Base-by-base conservation (phyloP, 1,140 invertebrate genomes). In the Drosophila malerkotliana region DNA sequence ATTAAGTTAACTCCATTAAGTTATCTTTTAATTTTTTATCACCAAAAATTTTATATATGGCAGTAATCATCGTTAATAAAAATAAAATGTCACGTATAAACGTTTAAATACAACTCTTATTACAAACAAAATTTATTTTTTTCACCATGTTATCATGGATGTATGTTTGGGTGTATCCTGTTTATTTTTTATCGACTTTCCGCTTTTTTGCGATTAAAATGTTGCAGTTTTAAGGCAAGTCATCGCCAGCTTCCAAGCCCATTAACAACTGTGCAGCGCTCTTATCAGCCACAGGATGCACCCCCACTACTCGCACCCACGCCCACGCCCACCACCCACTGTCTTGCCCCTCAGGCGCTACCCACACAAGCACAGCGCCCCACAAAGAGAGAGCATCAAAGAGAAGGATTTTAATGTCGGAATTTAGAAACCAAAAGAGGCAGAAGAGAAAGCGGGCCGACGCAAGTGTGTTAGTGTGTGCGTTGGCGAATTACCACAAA, bases 151-250 rank as follows among this genome's bases (percentile, higher is more conserved):
- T 26, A n/a, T 14, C 24, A 21, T 21, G 21, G 21, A 21, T 21
- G 21, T 21, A 21, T 21, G 21, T 21, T 21, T 21, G 28, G 48
- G 37, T 49, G 37, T 41, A 14, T 75, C 10, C 26, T 52, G 26
- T 55, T 59, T 39, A 41, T 24, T 71, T 77, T 63, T 69, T 72
- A 75, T 77, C 78, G 66, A 51, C 47, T 45, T 52, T 55, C 64
- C 67, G 47, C 75, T 74, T 79, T 79, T 88, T 88, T 72, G 68
- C 75, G 76, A 88, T 88, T 79, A 87, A 81, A 84, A 85, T 83
- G 68, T 64, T 66, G 76, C 76, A 84, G 73, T 74, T 82, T 82
- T 59, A 56, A 72, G 58, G 51, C 41, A 53, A 78, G 53, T 47
- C 55, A 59, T 32, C 60, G 55, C 34, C 21, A 53, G 66, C 61